Evolutionary conservation across 2,113 vertebrate species (phyloP), one percentile per base, ranked within the genome.

Genomic region (Rhadina sibilatrix): DNA sequence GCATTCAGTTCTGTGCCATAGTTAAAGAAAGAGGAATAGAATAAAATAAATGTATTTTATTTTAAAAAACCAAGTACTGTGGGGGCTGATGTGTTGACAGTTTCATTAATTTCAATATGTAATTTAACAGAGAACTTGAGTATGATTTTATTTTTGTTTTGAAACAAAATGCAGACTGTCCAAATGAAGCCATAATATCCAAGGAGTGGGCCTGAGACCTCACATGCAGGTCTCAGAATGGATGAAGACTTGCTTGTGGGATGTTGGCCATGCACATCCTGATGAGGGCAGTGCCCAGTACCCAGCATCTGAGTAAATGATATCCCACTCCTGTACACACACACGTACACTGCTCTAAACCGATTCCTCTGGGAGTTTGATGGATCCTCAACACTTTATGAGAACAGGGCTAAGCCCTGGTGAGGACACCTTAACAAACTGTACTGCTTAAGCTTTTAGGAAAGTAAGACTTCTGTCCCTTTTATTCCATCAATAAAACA

Each of bases 261-360:
- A 35, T 68, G 37, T 12, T 28, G 50, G 9, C 44, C 33, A 30
- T 4, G 2, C 35, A 57, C 10, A 65, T 38, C n/a, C 11, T 18
- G 53, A 31, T 0, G 0, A 78, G 72, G 38, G 13, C 63, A 52
- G 13, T 53, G 18, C 15, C 11, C 49, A 57, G 6, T 20, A 66
- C 15, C 21, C 33, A 77, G 14, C 4, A 30, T 14, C 4, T 54
- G 5, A 30, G 27, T 19, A 50, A 82, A 65, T 20, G 1, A 8
- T 37, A 47, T 16, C 21, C 12, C 27, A 4, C 2, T 31, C 46
- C 30, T 28, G 46, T 4, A 2, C 6, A 21, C 8, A 12, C 28
- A 50, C 4, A 61, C 28, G 20, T 13, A 11, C 27, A 11, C 28
- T 35, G 16, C 16, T 64, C 40, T 74, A 38, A 60, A 64, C 2